A percentile compares a stretch with the other conserved stretches of the same genome.
Evolutionary conservation across 2,113 vertebrate species (phyloP).

Genomic region (Malurus alboscapulatus): DNA sequence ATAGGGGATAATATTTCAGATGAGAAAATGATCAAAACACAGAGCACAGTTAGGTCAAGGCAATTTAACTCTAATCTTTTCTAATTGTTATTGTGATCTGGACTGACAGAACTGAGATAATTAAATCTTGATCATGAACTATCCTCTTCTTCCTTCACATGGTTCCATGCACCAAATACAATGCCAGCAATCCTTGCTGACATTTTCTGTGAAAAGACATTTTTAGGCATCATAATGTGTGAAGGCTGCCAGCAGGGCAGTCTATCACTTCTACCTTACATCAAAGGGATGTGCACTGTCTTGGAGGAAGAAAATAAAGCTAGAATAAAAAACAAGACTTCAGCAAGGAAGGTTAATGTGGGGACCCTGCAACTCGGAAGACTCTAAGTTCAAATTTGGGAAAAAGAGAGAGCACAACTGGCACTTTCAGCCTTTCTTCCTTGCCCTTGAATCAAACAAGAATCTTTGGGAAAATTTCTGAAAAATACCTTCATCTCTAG

Average conservation of each 20-base stretch:
- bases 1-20: not conserved
- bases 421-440: not conserved
- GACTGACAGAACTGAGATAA: not conserved
- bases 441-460: not conserved
- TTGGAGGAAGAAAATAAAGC: slow-evolving; percentile 41
- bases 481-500: not conserved
- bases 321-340: not conserved
- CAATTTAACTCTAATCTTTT: slow-evolving; percentile 35
- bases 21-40: not conserved
- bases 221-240: slow-evolving; percentile 38
- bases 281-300: not conserved
- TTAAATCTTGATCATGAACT: slow-evolving; percentile 21
- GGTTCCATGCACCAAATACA: not conserved
- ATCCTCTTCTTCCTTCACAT: not conserved
- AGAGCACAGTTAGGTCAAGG: not conserved
- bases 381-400: not conserved
- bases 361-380: not conserved
- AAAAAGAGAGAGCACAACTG: not conserved
- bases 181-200: not conserved
- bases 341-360: not conserved
- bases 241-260: slow-evolving; percentile 51
- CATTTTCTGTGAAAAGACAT: slow-evolving; percentile 25
- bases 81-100: not conserved
- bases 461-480: not conserved
- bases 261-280: slow-evolving; percentile 50